These are phyloP conservation scores for Idaea dimidiata DNA, from an alignment of 2,888 invertebrate genomes.

Conservation along the genomic window DNA sequence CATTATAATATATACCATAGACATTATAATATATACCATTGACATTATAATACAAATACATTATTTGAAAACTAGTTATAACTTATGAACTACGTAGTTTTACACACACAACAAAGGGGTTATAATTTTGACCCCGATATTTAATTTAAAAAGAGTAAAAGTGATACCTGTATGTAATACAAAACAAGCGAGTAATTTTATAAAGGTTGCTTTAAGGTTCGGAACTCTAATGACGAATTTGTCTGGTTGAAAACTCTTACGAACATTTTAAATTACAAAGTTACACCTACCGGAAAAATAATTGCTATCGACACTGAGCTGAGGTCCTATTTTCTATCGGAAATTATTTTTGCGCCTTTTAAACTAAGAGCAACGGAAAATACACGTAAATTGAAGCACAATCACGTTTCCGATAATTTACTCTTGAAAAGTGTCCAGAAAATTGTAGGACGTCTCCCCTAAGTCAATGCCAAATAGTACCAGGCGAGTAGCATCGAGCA, in stretches of 20 bases:
- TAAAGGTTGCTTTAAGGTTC: too few relatives aligned
- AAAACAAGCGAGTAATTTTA: too few relatives aligned
- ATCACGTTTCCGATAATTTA: constrained; percentile 17
- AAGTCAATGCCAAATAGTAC: constrained; percentile 80
- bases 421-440: constrained; percentile 39
- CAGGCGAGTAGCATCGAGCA: constrained; percentile 53
- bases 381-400: constrained; percentile 13
- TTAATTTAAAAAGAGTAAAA: too few relatives aligned
- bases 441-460: constrained; percentile 56
- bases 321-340: constrained; percentile 1
- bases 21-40: too few relatives aligned
- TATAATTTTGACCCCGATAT: too few relatives aligned
- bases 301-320: constrained; percentile 6
- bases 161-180: too few relatives aligned
- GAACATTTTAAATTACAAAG: constrained; percentile 1
- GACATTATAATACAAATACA: too few relatives aligned
- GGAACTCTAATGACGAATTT: too few relatives aligned
- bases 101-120: too few relatives aligned
- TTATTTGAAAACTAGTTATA: too few relatives aligned
- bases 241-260: constrained; percentile 5
- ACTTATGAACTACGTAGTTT: too few relatives aligned
- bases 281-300: constrained; percentile 6
- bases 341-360: constrained; percentile 11
- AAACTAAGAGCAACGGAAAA: constrained; percentile 14
- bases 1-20: too few relatives aligned